Percentiles rank a stretch among this genome's conserved stretches.
Conservation (phyloP, 1,140 invertebrate species). For the Lasaia peninsularis region DNA sequence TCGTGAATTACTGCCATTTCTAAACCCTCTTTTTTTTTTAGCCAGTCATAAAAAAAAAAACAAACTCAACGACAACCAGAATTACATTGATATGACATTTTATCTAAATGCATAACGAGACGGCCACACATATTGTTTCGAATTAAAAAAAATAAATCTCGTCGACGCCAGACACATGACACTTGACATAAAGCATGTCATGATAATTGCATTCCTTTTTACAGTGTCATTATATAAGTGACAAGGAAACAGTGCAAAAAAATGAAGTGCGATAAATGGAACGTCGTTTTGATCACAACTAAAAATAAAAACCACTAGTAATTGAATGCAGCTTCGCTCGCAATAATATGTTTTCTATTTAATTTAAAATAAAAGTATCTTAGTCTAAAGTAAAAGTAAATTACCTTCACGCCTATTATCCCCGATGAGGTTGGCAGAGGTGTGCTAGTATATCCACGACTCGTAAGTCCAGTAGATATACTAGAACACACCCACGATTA, state of each 20-base stretch:
- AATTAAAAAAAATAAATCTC: constrained; percentile 1
- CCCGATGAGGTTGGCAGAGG: too few species aligned
- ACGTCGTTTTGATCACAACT: not conserved
- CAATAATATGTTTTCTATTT: too few species aligned
- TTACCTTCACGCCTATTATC: too few species aligned
- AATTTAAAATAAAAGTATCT: too few species aligned
- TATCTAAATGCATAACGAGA: not conserved
- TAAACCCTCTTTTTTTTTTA: too few species aligned
- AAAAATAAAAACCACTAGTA: not conserved
- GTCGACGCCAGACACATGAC: constrained; percentile 2
- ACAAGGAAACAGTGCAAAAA: constrained; percentile 4
- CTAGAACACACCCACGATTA: too few species aligned
- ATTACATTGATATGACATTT: not conserved
- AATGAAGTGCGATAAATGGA: not conserved
- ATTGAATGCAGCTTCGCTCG: not conserved
- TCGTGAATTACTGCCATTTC: too few species aligned
- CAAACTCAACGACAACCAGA: too few species aligned
- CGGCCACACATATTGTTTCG: constrained; percentile 2
- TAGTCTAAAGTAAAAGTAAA: too few species aligned
- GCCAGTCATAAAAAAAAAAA: too few species aligned
- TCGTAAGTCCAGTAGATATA: too few species aligned
- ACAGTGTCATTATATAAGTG: constrained; percentile 8
- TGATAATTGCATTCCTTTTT: constrained; percentile 13
- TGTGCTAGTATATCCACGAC: too few species aligned
- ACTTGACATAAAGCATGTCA: constrained; percentile 14